A percentile compares a stretch with the other conserved stretches of the same genome.
Evolutionary conservation across 2,888 invertebrate genomes (phyloP).

Genomic region (Tortricodes alternella): DNA sequence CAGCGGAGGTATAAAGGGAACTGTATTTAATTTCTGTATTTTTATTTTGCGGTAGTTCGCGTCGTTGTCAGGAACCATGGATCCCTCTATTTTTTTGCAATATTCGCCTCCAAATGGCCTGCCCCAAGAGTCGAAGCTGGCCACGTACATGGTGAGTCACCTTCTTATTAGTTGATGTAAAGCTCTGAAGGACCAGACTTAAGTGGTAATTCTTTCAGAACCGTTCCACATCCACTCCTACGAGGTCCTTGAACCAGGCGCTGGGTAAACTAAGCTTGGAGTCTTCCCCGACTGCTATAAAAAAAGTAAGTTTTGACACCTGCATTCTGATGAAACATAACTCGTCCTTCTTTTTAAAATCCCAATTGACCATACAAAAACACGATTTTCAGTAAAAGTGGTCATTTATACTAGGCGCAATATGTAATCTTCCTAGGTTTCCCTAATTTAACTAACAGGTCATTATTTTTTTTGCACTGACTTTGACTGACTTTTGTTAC

Average conservation of each 20-base stretch:
- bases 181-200: neutral
- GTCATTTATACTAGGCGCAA: too few species aligned
- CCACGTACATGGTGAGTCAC: slow-evolving; percentile 88
- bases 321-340: neutral
- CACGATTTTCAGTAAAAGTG: too few species aligned
- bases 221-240: slow-evolving; percentile 60
- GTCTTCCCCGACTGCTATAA: slow-evolving; percentile 58
- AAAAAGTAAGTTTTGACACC: slow-evolving; percentile 57
- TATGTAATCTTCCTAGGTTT: too few species aligned
- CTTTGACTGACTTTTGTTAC: too few species aligned
- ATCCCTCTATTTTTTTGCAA: slow-evolving; percentile 86
- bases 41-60: slow-evolving; percentile 46
- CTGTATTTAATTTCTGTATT: slow-evolving; percentile 36
- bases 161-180: neutral
- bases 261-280: slow-evolving; percentile 63
- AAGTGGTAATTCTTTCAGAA: slow-evolving; percentile 54
- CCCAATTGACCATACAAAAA: too few species aligned
- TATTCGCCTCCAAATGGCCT: slow-evolving; percentile 88
- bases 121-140: slow-evolving; percentile 92
- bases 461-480: too few species aligned
- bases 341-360: too few species aligned
- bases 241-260: slow-evolving; percentile 57
- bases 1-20: neutral
- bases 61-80: slow-evolving; percentile 81
- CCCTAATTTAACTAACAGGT: too few species aligned